A percentile compares a stretch with the other conserved stretches of the same genome.
These are phyloP conservation scores for Heliconius hewitsoni DNA, from an alignment of 1,140 invertebrate species.

Conservation along the genomic window DNA sequence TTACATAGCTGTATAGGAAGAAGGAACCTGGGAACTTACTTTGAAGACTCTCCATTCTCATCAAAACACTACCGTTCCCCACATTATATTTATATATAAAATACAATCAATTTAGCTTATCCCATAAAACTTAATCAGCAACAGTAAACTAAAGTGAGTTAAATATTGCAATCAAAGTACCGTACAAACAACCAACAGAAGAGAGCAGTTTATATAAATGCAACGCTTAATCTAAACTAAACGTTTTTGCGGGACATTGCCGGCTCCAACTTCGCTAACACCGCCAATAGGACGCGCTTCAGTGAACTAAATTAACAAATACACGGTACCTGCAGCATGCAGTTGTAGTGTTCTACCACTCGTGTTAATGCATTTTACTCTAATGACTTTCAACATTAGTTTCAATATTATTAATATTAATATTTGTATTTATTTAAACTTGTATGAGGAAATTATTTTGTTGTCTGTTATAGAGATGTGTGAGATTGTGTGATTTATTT, in stretches of 20 bases:
- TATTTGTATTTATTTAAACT: not conserved
- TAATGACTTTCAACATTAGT: constrained; percentile 11
- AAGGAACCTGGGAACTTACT: not conserved
- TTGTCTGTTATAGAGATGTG: not conserved
- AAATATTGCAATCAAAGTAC: constrained; percentile 7
- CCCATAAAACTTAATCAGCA: not conserved
- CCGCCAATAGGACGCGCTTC: constrained; percentile 13
- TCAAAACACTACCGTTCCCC: not conserved
- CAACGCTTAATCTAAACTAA: constrained; percentile 20
- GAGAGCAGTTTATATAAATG: constrained; percentile 19
- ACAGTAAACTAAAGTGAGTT: not conserved
- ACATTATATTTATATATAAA: not conserved
- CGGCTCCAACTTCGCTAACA: constrained; percentile 24
- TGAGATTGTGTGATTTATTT: not conserved
- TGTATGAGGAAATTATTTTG: not conserved
- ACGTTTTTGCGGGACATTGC: constrained; percentile 27
- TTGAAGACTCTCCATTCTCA: not conserved
- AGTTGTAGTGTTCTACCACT: not conserved
- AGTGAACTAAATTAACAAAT: constrained; percentile 28
- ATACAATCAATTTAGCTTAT: not conserved
- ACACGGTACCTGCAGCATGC: not conserved
- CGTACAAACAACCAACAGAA: constrained; percentile 19
- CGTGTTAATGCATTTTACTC: constrained; percentile 10
- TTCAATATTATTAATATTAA: constrained; percentile 11
- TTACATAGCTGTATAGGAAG: no score